Evolutionary conservation across 2,797 vertebrate species (phyloP), one percentile per base, ranked within the genome.

Genomic region (Eulemur rubriventer): DNA sequence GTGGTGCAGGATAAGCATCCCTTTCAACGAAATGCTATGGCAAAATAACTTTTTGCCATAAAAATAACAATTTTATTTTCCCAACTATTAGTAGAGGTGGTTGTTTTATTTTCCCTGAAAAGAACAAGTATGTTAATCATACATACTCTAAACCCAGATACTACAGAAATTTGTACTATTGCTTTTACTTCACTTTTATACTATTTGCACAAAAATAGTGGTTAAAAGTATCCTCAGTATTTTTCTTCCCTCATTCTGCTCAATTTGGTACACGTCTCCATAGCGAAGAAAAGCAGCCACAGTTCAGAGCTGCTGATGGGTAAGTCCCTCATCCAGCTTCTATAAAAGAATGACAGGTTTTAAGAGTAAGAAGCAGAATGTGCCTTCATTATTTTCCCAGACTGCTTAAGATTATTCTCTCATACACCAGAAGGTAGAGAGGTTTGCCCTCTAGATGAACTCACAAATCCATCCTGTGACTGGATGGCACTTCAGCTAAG

Each of bases 191-290:
- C 28, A 87, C 69, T 83, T 93, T 94, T 73, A 94, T 50, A 93
- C 73, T 82, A 93, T 82, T 89, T 95, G 91, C 84, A 96, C 78
- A 96, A 92, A 97, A 94, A 90, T 83, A 95, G 95, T 95, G 90
- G 94, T 96, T 95, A 80, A 67, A 95, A 84, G 87, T 89, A 94
- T 72, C 43, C 48, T 84, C 82, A 7, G 33, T 89, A 57, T 28
- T 63, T 94, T 72, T 18, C 65, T 22, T 95, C 16, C 41, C 61
- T 35, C 17, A n/a, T 88, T 90, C 85, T 81, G 92, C 70, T 96
- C 38, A 50, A 65, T 41, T 82, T 20, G 94, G 94, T 65, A 79
- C 38, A 10, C 0, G 48, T 72, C 69, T 89, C 57, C 10, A 2
- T 0, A 65, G 30, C 75, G 65, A 87, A 70, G 33, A n/a, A 52